Percentiles rank a stretch among this genome's conserved stretches.
These are phyloP conservation scores for Dendrophyllia cribrosa DNA, from an alignment of 64 coral and sea anemone species.

Conservation along the genomic window DNA sequence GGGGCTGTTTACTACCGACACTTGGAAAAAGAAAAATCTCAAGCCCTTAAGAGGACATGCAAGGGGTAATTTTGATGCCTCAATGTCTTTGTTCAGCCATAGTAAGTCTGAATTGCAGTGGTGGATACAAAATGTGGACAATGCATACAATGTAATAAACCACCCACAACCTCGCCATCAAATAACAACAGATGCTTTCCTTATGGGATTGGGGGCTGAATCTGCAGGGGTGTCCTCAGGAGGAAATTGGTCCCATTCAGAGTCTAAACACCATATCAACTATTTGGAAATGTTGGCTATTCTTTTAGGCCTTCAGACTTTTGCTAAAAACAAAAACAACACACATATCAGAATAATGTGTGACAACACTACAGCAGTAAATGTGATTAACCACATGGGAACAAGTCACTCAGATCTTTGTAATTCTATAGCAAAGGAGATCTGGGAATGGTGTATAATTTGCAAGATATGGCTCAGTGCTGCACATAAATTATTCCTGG, in stretches of 20 bases:
- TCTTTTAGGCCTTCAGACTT: conserved; percentile 29
- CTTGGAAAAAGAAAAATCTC: conserved; percentile 52
- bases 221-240: conserved; percentile 27
- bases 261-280: conserved; percentile 34
- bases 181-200: conserved; percentile 24
- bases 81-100: conserved; percentile 45
- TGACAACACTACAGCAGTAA: conserved; percentile 50
- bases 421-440: conserved; percentile 36
- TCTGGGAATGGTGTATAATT: conserved; percentile 71
- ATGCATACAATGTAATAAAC: conserved; percentile 11
- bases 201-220: conserved; percentile 10
- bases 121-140: not conserved
- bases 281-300: conserved; percentile 55
- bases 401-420: conserved; percentile 49
- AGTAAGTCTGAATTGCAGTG: conserved; percentile 37
- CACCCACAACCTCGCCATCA: not conserved
- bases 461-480: not conserved
- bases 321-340: conserved; percentile 9
- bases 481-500: conserved; percentile 60
- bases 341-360: conserved; percentile 57
- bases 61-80: conserved; percentile 59
- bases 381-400: conserved; percentile 60
- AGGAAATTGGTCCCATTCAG: conserved; percentile 35
- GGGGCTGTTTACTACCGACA: conserved; percentile 33
- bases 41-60: not conserved